Conservation (phyloP, 2,888 invertebrate genomes). For the Drosophila trichaetosa region DNA sequence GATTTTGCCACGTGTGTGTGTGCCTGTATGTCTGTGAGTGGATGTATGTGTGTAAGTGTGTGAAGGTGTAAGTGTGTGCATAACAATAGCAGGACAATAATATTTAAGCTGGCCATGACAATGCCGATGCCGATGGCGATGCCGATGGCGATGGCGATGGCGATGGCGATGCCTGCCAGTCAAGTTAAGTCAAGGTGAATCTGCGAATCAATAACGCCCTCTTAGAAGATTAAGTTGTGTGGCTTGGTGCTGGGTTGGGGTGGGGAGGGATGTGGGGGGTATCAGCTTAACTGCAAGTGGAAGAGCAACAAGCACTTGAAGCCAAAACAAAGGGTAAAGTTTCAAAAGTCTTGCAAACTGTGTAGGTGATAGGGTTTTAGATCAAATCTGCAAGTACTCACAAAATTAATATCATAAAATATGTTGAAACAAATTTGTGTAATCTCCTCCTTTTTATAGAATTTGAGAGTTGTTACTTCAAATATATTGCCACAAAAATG, state of each 20-base stretch:
- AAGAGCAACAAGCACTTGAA: slow-evolving; percentile 1
- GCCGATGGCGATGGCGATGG: neutral
- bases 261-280: too few relatives aligned
- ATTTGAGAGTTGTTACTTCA: neutral
- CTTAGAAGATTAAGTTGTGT: slow-evolving; percentile 33
- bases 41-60: neutral
- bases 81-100: slow-evolving; percentile 40
- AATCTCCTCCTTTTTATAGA: neutral
- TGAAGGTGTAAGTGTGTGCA: neutral
- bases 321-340: neutral
- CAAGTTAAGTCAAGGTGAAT: slow-evolving; percentile 57
- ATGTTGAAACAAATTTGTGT: neutral
- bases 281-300: neutral
- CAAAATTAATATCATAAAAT: slow-evolving; percentile 1
- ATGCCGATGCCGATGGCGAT: slow-evolving; percentile 32
- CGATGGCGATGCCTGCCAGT: slow-evolving; percentile 23
- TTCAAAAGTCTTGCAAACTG: slow-evolving; percentile 5
- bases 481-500: neutral
- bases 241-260: neutral
- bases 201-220: slow-evolving; percentile 35
- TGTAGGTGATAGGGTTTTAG: neutral
- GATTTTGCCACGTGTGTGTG: slow-evolving; percentile 47
- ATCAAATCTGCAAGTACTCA: neutral
- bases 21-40: neutral
- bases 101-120: slow-evolving; percentile 46